Conservation (phyloP, 2,888 invertebrate genomes). For the Agrotis exclamationis region DNA sequence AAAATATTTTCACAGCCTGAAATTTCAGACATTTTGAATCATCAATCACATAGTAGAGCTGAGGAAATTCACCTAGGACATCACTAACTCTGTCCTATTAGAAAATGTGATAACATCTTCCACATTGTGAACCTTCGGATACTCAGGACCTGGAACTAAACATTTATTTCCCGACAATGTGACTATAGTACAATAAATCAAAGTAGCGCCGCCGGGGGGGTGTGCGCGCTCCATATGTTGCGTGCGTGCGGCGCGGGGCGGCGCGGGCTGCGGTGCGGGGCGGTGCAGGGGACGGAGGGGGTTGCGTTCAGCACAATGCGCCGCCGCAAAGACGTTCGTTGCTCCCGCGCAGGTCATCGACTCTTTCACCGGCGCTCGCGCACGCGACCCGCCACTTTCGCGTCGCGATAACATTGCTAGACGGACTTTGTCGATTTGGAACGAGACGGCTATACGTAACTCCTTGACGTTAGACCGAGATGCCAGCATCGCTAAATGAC, state of each 20-base stretch:
- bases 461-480: constrained; percentile 57
- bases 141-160: constrained; percentile 30
- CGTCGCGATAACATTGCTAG: constrained; percentile 81
- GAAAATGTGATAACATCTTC: constrained; percentile 36
- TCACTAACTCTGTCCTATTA: constrained; percentile 16
- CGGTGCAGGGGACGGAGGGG: constrained; percentile 58
- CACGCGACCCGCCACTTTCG: constrained; percentile 88
- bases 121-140: constrained; percentile 22
- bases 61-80: neutral
- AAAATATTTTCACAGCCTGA: neutral
- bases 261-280: constrained; percentile 4
- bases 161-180: constrained; percentile 57
- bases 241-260: constrained; percentile 68
- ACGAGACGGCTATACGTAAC: constrained; percentile 62
- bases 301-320: constrained; percentile 80
- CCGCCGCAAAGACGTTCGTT: constrained; percentile 90
- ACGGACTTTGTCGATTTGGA: constrained; percentile 75
- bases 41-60: neutral
- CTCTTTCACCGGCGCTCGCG: constrained; percentile 87
- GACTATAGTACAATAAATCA: constrained; percentile 60
- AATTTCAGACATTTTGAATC: neutral
- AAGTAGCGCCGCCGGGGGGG: constrained; percentile 60
- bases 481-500: constrained; percentile 57
- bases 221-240: constrained; percentile 70
- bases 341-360: constrained; percentile 89